These are phyloP conservation scores for Daphoenositta chrysoptera DNA, from an alignment of 2,113 vertebrate genomes.

Conservation along the genomic window DNA sequence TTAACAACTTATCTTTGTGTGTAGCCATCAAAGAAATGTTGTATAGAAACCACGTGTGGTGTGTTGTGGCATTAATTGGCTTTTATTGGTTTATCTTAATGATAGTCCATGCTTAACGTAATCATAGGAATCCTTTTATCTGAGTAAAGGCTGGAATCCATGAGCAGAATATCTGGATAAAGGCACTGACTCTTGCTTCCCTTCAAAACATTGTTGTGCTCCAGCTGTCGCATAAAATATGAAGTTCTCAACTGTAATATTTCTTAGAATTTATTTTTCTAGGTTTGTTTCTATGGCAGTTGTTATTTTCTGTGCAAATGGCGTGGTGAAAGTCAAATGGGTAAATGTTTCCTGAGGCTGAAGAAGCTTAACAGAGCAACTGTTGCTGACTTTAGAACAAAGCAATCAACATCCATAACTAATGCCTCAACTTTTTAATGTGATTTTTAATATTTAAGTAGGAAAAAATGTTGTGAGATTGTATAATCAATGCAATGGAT, in stretches of 20 bases:
- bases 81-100: neutral
- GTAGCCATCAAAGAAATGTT: neutral
- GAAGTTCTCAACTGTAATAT: neutral
- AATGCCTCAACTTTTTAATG: neutral
- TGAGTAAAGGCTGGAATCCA: neutral
- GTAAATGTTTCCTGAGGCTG: neutral
- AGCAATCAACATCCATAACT: neutral
- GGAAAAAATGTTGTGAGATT: neutral
- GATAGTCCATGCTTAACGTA: rapidly evolving
- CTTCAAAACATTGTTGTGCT: neutral
- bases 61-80: neutral
- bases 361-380: neutral
- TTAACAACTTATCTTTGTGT: neutral
- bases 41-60: neutral
- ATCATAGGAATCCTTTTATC: neutral
- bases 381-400: neutral
- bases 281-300: neutral
- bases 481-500: neutral
- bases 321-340: neutral
- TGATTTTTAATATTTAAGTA: neutral
- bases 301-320: neutral
- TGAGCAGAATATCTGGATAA: neutral
- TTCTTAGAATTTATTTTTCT: neutral
- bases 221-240: neutral
- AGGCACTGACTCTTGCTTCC: neutral